phyloP scores from a whole-genome alignment of 2,888 invertebrate species.

The Phyllotreta striolata region DNA sequence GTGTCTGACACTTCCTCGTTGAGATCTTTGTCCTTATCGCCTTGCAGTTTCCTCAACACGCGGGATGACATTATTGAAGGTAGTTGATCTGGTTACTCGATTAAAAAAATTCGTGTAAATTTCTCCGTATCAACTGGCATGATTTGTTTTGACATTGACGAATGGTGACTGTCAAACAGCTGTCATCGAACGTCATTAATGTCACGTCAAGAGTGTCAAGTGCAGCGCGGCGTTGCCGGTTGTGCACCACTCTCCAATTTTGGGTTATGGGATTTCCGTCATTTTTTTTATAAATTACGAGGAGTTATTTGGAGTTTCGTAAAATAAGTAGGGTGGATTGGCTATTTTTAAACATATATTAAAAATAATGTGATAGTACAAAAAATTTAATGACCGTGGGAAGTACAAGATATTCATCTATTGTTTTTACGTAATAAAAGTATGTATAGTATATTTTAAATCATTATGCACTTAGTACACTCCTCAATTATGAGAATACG shows the following conservation, averaged over 20 bases:
- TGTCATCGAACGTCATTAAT: conserved; percentile 1
- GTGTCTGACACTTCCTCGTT: conserved; percentile 64
- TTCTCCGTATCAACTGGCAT: conserved; percentile 8
- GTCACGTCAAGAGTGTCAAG: background rate
- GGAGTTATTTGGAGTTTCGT: no score
- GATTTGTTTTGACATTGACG: conserved; percentile 18
- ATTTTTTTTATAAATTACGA: background rate
- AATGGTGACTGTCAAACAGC: background rate
- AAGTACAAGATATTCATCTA: no score
- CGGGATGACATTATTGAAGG: conserved; percentile 68
- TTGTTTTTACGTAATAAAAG: no score
- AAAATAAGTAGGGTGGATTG: no score
- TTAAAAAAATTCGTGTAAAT: background rate
- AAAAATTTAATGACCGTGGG: no score
- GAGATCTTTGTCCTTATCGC: conserved; percentile 65
- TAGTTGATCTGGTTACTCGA: background rate
- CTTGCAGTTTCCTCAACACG: conserved; percentile 71
- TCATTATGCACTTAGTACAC: no score
- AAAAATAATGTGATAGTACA: no score
- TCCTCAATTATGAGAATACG: background rate
- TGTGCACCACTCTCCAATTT: background rate
- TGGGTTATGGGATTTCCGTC: no score
- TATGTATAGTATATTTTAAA: no score
- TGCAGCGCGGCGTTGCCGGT: conserved; percentile 6
- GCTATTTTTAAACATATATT: no score